Base-by-base conservation (phyloP, 1,140 invertebrate species). In the Plectrocnemia conspersa region DNA sequence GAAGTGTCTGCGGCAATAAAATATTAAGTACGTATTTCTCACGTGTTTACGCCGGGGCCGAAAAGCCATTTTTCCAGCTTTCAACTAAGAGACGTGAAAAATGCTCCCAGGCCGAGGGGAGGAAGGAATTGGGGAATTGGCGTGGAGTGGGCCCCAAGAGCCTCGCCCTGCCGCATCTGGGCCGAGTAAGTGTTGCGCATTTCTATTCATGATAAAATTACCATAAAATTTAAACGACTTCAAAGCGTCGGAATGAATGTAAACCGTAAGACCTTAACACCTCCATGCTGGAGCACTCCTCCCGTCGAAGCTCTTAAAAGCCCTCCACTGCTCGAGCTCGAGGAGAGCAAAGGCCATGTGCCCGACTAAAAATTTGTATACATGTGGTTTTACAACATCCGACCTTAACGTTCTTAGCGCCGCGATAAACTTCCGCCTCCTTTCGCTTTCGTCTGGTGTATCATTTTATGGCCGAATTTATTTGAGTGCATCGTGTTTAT, bases 151-250 rank as follows among this genome's bases (percentile, higher is more conserved):
- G 40, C 19, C 40, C 3, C 13, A 15, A 5, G 19, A 11, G n/a
- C 4, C 3, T 23, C 22, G 18, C 13, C 15, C 50, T 33, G 56
- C 50, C 50, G 50, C 57, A 59, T 54, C 57, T 50, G 46, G 46
- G 22, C 46, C 32, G 19, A 18, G 47, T 22, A 25, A 48, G 46
- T 58, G 52, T 55, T 59, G 57, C 58, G 58, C 58, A 59, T 59
- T 59, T 59, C 58, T 59, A 59, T 59, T 59, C 58, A 59, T 52
- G 53, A 55, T 56, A 59, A 59, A 59, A 59, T 59, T 59, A 59
- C 58, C 58, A 59, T 59, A 56, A 59, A 56, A 59, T 59, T 59
- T 59, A 59, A 59, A 59, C 53, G 53, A 54, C 58, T 52, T 59
- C 48, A 48, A 56, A 54, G 57, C 46, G 45, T 10, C 35, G 46